Percentiles rank a stretch among this genome's conserved stretches.
Evolutionary conservation across 1,140 invertebrate genomes (phyloP).

Genomic region (Megalonaias nervosa): DNA sequence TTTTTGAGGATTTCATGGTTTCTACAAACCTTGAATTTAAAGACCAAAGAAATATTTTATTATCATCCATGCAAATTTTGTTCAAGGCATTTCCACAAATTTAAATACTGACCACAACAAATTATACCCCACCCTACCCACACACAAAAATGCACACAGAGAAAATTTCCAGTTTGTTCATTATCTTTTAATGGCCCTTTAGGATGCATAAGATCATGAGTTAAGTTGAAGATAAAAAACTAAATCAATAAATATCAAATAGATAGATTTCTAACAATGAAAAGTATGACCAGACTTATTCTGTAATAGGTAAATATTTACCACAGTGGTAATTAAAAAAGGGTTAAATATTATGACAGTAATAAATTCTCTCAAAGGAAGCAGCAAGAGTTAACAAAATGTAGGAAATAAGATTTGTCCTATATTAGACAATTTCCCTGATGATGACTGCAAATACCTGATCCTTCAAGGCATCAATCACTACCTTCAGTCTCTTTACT

Average conservation of each 20-base stretch:
- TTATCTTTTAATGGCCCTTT: neutral
- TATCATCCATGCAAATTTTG: neutral
- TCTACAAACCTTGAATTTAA: too few relatives aligned
- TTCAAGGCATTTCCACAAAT: neutral
- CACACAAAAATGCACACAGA: too few relatives aligned
- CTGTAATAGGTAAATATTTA: neutral
- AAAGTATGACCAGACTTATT: neutral
- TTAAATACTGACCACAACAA: neutral
- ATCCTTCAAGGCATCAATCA: slow-evolving; percentile 60
- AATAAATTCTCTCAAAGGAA: neutral
- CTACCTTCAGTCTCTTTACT: slow-evolving; percentile 60
- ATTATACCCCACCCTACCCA: too few relatives aligned
- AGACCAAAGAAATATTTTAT: neutral
- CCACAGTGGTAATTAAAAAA: neutral
- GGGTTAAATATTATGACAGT: neutral
- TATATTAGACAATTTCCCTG: neutral
- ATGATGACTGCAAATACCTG: slow-evolving; percentile 35
- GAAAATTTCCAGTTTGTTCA: too few relatives aligned
- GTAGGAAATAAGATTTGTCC: neutral
- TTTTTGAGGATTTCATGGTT: neutral
- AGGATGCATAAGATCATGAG: neutral
- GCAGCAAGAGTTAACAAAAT: neutral
- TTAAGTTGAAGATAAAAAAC: too few relatives aligned
- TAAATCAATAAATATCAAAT: too few relatives aligned
- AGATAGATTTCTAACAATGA: neutral